phyloP scores from a whole-genome alignment of 1,140 invertebrate species.

The Solenopsis invicta region DNA sequence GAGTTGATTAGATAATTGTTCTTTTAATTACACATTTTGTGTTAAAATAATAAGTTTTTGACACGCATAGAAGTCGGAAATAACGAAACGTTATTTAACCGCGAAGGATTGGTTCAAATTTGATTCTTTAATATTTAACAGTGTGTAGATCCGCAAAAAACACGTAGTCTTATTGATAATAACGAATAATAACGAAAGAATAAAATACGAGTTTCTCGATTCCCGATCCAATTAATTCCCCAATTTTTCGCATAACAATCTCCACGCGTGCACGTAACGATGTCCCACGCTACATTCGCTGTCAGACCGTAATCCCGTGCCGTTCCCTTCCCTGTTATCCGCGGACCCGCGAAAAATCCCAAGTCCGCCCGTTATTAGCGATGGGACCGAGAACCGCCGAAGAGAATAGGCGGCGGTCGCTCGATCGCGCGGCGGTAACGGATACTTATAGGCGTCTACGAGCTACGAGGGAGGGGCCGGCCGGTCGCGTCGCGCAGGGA shows the following conservation, averaged over 20 bases:
- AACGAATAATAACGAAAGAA: not conserved
- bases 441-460: constrained; percentile 57
- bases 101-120: too few relatives aligned
- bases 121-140: too few relatives aligned
- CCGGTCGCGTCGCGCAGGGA: constrained; percentile 20
- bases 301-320: not conserved
- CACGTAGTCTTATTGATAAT: not conserved
- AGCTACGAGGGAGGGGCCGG: constrained; percentile 45
- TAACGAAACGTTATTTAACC: too few relatives aligned
- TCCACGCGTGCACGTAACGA: not conserved
- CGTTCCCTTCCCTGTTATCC: constrained; percentile 44
- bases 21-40: too few relatives aligned
- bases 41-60: too few relatives aligned
- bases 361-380: constrained; percentile 41
- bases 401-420: constrained; percentile 53
- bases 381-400: constrained; percentile 33
- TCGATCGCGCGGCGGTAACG: constrained; percentile 62
- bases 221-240: not conserved
- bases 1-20: too few relatives aligned
- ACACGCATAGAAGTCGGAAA: too few relatives aligned
- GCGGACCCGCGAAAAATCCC: constrained; percentile 36
- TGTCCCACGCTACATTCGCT: not conserved
- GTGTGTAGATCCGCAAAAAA: not conserved
- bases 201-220: not conserved
- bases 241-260: not conserved